Percentiles rank a stretch among this genome's conserved stretches.
These are phyloP conservation scores for Minunthozetes semirufus DNA, from an alignment of 2,888 invertebrate genomes.

Conservation along the genomic window DNA sequence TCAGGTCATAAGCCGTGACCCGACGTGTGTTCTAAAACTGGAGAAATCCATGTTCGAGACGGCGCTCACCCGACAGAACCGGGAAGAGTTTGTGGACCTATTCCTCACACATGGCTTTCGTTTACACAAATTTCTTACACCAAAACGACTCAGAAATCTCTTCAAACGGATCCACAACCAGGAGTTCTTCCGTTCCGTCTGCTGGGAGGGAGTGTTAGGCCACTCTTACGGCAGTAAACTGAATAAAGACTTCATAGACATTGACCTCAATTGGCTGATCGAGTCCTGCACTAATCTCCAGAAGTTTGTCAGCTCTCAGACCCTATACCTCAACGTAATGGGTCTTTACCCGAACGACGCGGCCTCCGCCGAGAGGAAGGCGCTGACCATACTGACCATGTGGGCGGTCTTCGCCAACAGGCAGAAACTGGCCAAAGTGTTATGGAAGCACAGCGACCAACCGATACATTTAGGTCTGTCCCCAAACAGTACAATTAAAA, in stretches of 20 bases:
- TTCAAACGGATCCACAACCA: constrained; percentile 46
- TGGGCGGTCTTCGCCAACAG: constrained; percentile 44
- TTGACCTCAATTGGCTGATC: constrained; percentile 44
- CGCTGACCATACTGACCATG: constrained; percentile 43
- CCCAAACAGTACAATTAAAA: neutral
- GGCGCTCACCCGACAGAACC: constrained; percentile 46
- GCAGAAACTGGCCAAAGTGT: constrained; percentile 42
- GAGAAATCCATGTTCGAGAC: constrained; percentile 47
- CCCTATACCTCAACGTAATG: constrained; percentile 46
- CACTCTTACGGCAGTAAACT: constrained; percentile 41
- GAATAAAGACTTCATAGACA: constrained; percentile 43
- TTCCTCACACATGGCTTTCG: constrained; percentile 49
- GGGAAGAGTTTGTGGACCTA: constrained; percentile 49
- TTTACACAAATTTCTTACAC: constrained; percentile 47
- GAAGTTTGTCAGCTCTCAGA: constrained; percentile 46
- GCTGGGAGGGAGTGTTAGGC: constrained; percentile 47
- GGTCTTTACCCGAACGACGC: constrained; percentile 43
- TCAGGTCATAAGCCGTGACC: constrained; percentile 29
- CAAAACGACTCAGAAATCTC: constrained; percentile 41
- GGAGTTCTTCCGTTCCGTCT: constrained; percentile 48
- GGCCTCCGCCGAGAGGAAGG: constrained; percentile 43
- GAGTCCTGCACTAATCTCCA: constrained; percentile 46
- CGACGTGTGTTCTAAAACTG: constrained; percentile 39
- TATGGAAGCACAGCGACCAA: constrained; percentile 45
- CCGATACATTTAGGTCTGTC: constrained; percentile 44